Evolutionary conservation across 1,140 invertebrate species (phyloP), one percentile per base, ranked within the genome.

Genomic region (Proctacanthus coquilletti): DNA sequence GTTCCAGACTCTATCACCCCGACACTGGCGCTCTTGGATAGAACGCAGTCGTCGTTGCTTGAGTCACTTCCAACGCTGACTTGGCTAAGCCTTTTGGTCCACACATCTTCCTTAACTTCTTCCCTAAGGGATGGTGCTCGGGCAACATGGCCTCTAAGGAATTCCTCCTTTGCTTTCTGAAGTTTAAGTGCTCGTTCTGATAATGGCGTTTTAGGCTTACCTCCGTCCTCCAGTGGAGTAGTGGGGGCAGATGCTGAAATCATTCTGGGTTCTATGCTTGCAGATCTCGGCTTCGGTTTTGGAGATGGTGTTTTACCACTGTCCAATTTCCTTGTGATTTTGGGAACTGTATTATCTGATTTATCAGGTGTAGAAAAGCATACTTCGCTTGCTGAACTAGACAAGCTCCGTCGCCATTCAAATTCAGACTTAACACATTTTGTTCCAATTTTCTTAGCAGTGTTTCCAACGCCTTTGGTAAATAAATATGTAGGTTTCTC

Each of bases 11-110:
- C 4, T 32, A 81, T 77, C 70, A 79, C 79, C 9, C 76, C 77
- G 0, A 70, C 77, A 44, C 77, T 80, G 2, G 74, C 71, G 18
- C 75, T 79, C 47, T 80, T 76, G 2, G 71, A 66, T 3, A 77
- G 51, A 8, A 61, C 45, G 5, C 52, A 45, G 31, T 47, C 47
- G 21, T 49, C 43, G 8, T 42, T 43, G 20, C 45, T 39, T 1
- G 41, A 47, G 9, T 25, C 23, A n/a, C 23, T 25, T 25, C n/a
- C 23, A n/a, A 66, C 66, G 45, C 70, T 73, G 2, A 72, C 63
- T 46, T 69, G 65, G 52, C 70, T 74, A 3, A 62, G 42, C 8
- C 63, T 45, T 43, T 53, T 59, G 41, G 48, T 52, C 17, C 45
- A 40, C 5, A 53, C 47, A 40, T 50, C 57, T n/a, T n/a, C n/a